Percentiles rank a stretch among this genome's conserved stretches.
phyloP scores from a whole-genome alignment of 1,140 invertebrate genomes.

The Archivesica marissinica region DNA sequence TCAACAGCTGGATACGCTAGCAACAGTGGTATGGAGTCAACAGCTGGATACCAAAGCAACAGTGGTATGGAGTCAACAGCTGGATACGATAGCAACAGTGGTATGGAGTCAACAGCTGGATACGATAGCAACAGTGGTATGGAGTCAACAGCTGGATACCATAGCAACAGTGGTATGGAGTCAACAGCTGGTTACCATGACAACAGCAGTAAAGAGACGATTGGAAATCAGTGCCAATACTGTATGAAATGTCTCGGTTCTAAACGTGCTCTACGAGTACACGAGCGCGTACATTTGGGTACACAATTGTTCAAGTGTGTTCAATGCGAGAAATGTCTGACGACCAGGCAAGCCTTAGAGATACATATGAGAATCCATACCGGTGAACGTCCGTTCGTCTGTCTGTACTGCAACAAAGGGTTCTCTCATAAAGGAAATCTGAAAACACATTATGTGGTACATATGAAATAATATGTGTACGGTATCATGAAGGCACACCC shows the following conservation, averaged over 20 bases:
- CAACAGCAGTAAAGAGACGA: neutral
- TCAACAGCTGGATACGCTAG: too few species aligned
- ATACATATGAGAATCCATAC: slow-evolving; percentile 37
- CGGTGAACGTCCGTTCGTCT: slow-evolving; percentile 15
- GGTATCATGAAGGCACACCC: too few species aligned
- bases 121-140: too few species aligned
- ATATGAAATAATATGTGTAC: slow-evolving; percentile 28
- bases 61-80: too few species aligned
- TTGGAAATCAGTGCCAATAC: slow-evolving; percentile 19
- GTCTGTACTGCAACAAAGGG: slow-evolving; percentile 6
- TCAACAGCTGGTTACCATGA: neutral
- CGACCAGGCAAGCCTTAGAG: neutral
- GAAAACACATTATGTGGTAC: slow-evolving; percentile 14
- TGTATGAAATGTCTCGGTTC: slow-evolving; percentile 9
- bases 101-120: too few species aligned
- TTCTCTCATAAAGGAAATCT: slow-evolving; percentile 34
- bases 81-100: too few species aligned
- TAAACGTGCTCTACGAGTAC: neutral
- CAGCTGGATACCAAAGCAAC: too few species aligned
- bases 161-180: too few species aligned
- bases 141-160: too few species aligned
- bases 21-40: too few species aligned
- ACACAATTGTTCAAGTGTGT: slow-evolving; percentile 4
- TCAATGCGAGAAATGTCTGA: neutral
- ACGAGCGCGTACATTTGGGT: neutral